Evolutionary conservation across 1,140 invertebrate species (phyloP).

Genomic region (Drosophila melanogaster): Release_6_plus_ISO1_MT NT_033779.5:19002501-19003000

Average conservation of each 20-base stretch:
- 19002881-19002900: neutral
- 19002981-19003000: slow-evolving; percentile 1
- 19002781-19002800: too few species aligned
- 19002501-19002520: too few species aligned
- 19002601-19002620: neutral
- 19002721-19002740: neutral
- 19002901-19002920: too few species aligned
- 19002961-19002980: neutral
- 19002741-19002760: neutral
- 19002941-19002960: neutral
- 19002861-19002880: neutral
- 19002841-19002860: neutral
- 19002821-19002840: neutral
- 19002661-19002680: neutral
- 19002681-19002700: neutral
- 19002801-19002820: too few species aligned
- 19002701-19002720: neutral
- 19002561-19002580: neutral
- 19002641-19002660: neutral
- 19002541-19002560: too few species aligned
- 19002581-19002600: neutral
- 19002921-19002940: too few species aligned
- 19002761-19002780: too few species aligned
- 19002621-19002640: neutral
- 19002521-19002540: too few species aligned